phyloP scores from a whole-genome alignment of 2,113 vertebrate species.

The Numenius arquata region DNA sequence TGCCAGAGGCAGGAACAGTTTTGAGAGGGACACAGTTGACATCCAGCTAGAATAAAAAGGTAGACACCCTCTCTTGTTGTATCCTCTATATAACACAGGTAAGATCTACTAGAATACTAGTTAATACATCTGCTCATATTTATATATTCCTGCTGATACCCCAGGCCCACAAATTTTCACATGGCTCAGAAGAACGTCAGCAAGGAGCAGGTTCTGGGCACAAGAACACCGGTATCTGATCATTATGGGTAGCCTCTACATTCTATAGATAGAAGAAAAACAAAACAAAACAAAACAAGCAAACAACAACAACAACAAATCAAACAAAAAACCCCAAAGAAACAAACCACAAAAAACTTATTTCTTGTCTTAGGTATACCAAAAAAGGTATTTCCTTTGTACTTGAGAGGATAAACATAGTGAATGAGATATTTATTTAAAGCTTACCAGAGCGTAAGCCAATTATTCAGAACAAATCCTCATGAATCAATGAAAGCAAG shows the following conservation, averaged over 20 bases:
- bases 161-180: neutral
- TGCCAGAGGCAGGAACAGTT: neutral
- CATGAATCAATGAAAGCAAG: neutral
- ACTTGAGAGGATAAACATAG: neutral
- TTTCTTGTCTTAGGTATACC: neutral
- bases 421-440: neutral
- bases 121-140: neutral
- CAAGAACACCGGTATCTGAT: neutral
- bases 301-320: neutral
- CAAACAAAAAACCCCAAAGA: neutral
- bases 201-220: neutral
- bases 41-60: neutral
- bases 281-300: neutral
- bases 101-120: neutral
- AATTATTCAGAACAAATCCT: slow-evolving; percentile 36
- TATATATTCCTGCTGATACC: neutral
- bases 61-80: neutral
- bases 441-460: slow-evolving; percentile 38
- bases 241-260: neutral
- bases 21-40: neutral
- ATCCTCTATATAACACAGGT: neutral
- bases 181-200: neutral
- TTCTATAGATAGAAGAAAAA: neutral
- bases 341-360: neutral
- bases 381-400: neutral